Percentiles rank a stretch among this genome's conserved stretches.
These are phyloP conservation scores for Drosophila demipolita DNA, from an alignment of 2,888 invertebrate genomes.

Conservation along the genomic window DNA sequence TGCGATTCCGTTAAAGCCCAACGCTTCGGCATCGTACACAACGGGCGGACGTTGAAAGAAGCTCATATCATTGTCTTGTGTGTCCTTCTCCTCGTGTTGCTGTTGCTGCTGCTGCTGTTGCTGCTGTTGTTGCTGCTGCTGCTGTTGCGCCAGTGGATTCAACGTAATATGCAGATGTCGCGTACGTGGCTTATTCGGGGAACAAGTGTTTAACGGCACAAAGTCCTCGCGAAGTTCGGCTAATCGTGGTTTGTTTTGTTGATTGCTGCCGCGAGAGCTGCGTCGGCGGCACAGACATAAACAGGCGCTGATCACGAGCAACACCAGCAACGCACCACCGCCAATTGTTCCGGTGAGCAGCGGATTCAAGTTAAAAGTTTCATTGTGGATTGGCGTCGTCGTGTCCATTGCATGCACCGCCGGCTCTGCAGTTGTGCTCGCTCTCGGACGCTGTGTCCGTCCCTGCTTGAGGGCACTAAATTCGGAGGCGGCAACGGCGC, in stretches of 20 bases:
- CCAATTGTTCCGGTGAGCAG: constrained; percentile 83
- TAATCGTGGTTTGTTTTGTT: constrained; percentile 79
- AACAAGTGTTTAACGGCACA: constrained; percentile 64
- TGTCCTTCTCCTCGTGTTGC: constrained; percentile 77
- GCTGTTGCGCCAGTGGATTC: constrained; percentile 83
- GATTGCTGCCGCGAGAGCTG: constrained; percentile 54
- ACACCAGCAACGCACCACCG: constrained; percentile 80
- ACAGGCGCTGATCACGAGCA: constrained; percentile 79
- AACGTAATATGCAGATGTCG: constrained; percentile 85
- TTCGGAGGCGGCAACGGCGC: constrained; percentile 93
- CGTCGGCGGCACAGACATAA: constrained; percentile 83
- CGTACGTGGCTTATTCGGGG: constrained; percentile 68
- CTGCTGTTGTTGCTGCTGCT: constrained; percentile 57
- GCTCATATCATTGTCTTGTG: constrained; percentile 61
- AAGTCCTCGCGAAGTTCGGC: constrained; percentile 83
- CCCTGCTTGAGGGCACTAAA: constrained; percentile 91
- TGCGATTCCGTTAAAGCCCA: constrained; percentile 56
- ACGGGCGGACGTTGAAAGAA: constrained; percentile 64
- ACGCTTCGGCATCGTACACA: constrained; percentile 56
- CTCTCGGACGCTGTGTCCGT: constrained; percentile 86
- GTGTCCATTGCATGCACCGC: constrained; percentile 73
- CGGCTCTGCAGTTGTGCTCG: constrained; percentile 76
- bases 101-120: constrained; percentile 40
- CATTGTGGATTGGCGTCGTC: constrained; percentile 79
- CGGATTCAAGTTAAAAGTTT: constrained; percentile 81